Evolutionary conservation across 1,140 invertebrate genomes (phyloP).

Genomic region (Procambarus virginalis): DNA sequence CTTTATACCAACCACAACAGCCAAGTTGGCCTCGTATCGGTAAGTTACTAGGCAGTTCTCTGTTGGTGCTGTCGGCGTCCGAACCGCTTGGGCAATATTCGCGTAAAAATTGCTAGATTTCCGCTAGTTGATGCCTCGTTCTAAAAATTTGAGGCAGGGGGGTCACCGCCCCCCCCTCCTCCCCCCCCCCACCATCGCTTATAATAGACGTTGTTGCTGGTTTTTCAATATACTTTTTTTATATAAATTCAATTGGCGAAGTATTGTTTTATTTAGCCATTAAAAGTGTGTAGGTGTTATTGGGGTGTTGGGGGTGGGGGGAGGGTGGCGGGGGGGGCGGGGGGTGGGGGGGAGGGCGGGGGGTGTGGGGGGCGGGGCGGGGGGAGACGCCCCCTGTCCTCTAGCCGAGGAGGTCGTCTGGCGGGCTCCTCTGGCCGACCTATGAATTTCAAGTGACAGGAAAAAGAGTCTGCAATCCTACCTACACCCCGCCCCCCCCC

Average conservation of each 20-base stretch:
- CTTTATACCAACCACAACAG: not conserved
- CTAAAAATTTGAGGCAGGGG: not conserved
- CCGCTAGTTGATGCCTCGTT: conserved; percentile 10
- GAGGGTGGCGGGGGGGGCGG: no score
- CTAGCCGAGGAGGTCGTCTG: conserved; percentile 8
- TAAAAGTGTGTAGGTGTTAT: not conserved
- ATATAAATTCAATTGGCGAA: conserved; percentile 21
- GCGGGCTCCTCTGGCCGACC: not conserved
- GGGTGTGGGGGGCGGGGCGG: no score
- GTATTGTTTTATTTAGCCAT: conserved; percentile 20
- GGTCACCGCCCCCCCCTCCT: no score
- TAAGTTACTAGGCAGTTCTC: not conserved
- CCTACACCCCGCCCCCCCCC: conserved; percentile 15
- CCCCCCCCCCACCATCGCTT: not conserved
- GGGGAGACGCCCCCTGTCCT: no score
- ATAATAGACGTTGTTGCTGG: no score
- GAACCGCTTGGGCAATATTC: not conserved
- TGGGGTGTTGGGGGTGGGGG: not conserved
- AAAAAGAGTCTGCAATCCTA: conserved; percentile 32
- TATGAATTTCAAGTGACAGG: conserved; percentile 52
- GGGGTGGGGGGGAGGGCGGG: no score
- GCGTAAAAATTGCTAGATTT: not conserved
- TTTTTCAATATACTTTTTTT: conserved; percentile 19
- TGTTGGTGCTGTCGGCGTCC: not conserved
- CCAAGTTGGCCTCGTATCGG: not conserved